phyloP scores from a whole-genome alignment of 2,113 vertebrate species.

The Entomyzon cyanotis region DNA sequence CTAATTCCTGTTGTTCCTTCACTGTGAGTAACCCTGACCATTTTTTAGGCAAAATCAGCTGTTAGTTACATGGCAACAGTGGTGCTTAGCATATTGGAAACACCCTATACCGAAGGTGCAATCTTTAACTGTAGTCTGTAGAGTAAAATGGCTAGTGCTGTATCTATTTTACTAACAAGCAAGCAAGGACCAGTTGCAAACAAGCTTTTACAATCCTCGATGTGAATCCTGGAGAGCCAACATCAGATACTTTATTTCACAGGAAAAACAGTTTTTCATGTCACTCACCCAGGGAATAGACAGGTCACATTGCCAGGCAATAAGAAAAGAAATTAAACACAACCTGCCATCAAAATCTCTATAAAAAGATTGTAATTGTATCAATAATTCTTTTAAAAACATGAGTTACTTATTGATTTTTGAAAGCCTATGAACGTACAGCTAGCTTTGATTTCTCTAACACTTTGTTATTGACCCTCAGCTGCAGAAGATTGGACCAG shows the following conservation, averaged over 20 bases:
- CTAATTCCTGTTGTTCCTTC: not conserved
- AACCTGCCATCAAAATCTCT: not conserved
- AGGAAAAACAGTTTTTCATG: not conserved
- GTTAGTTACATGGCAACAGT: not conserved
- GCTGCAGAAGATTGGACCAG: not conserved
- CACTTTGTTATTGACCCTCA: not conserved
- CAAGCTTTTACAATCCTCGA: accelerated
- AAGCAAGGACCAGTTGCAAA: not conserved
- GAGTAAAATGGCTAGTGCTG: not conserved
- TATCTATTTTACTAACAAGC: not conserved
- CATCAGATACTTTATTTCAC: not conserved
- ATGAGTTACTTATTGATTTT: not conserved
- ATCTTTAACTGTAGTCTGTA: not conserved
- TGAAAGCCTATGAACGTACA: not conserved
- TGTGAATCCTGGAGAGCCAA: not conserved
- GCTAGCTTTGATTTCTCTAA: not conserved
- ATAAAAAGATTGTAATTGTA: not conserved
- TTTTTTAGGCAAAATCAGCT: not conserved
- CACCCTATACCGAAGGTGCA: not conserved
- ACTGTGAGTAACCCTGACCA: not conserved
- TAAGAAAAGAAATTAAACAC: not conserved
- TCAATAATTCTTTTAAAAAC: not conserved
- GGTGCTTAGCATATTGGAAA: not conserved
- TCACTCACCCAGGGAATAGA: not conserved
- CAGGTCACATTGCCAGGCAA: not conserved